Evolutionary conservation across 2,888 invertebrate genomes (phyloP).

Genomic region (Tupiocoris notatus): DNA sequence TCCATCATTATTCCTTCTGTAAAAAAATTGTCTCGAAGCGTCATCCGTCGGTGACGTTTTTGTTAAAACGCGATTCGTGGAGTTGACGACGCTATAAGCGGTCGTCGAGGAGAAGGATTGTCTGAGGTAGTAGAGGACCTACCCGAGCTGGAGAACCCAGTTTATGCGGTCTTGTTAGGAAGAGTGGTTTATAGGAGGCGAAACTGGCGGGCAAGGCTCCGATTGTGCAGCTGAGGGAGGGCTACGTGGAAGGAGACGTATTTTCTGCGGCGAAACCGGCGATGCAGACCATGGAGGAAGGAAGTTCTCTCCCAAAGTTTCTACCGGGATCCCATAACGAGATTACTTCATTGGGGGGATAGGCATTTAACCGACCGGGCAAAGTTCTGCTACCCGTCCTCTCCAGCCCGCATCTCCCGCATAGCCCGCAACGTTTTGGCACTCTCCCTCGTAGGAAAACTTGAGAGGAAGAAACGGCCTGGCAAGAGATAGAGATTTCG

Average conservation of each 20-base stretch:
- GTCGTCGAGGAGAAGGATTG: not conserved
- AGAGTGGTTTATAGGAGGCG: conserved; percentile 6
- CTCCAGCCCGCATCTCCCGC: not conserved
- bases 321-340: conserved; percentile 23
- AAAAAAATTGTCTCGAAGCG: too few relatives aligned
- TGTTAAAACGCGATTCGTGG: conserved; percentile 7
- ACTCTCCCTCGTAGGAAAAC: not conserved
- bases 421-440: not conserved
- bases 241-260: not conserved
- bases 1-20: too few relatives aligned
- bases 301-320: conserved; percentile 13
- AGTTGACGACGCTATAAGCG: not conserved
- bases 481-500: not conserved
- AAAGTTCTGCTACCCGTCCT: too few relatives aligned
- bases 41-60: not conserved
- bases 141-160: not conserved
- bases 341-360: conserved; percentile 21
- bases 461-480: not conserved
- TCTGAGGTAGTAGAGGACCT: too few relatives aligned
- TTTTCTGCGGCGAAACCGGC: conserved; percentile 1
- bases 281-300: not conserved
- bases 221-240: not conserved
- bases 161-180: not conserved
- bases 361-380: conserved; percentile 4
- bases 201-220: not conserved